Evolutionary conservation across 2,797 vertebrate genomes (phyloP), one percentile per base, ranked within the genome.

Genomic region (Limnodromus scolopaceus): DNA sequence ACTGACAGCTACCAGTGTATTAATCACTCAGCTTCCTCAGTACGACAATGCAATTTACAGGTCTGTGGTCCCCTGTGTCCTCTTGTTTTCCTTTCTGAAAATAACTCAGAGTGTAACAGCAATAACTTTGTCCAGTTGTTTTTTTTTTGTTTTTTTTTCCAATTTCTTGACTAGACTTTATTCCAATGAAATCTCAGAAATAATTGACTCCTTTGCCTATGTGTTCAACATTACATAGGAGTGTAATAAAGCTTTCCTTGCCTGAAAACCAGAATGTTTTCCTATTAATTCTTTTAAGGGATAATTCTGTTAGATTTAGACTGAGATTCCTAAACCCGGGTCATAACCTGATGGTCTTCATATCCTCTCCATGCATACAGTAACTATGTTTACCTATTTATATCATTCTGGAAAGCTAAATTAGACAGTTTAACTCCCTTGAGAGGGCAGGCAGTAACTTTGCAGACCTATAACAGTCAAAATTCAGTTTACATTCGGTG

Each of bases 21-120:
- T 91, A 94, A 87, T 78, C 70, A 93, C n/a, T 71, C 53, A 81
- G 7, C 49, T 71, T 91, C 28, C 68, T 88, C 45, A 30, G 18
- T 68, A 94, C 1, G 11, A 72, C 75, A 84, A 58, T 48, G 55
- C 23, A 80, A 88, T 87, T 84, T 92, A 81, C 63, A 80, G 28
- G 25, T 89, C 61, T 66, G 25, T 72, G 51, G 53, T 93, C 58
- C 32, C 72, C 32, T 38, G 16, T 46, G 84, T 66, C 54, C 83
- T 38, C 65, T 84, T 76, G 53, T 66, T 74, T 94, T 92, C 30
- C 39, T 91, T 86, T 82, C 78, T 43, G 51, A 86, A 95, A 95
- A 76, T 78, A 94, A 95, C 46, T 78, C 38, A 8, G 24, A 54
- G 9, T 45, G 34, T 57, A 90, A 86, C 16, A 84, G 64, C 54